Percentiles rank a stretch among this genome's conserved stretches.
phyloP scores from a whole-genome alignment of 2,888 invertebrate genomes.

The Pterobdella sp. region DNA sequence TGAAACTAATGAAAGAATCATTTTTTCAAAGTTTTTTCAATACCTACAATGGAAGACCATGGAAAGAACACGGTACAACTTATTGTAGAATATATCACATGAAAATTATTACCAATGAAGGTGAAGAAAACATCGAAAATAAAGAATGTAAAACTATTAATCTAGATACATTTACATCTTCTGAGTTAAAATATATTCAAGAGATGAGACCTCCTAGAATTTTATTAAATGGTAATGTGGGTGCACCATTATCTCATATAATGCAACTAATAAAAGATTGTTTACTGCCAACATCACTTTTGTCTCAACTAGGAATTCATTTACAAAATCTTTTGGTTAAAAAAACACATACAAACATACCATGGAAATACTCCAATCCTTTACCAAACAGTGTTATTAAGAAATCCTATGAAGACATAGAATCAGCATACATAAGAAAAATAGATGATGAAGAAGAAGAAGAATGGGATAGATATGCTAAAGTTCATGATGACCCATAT shows the following conservation, averaged over 20 bases:
- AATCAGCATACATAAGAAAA: not conserved
- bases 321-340: slow-evolving; percentile 46
- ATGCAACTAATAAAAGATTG: slow-evolving; percentile 53
- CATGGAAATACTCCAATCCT: slow-evolving; percentile 48
- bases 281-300: slow-evolving; percentile 52
- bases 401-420: not conserved
- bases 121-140: not conserved
- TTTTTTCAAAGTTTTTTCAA: not conserved
- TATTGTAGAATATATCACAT: not conserved
- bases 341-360: slow-evolving; percentile 52
- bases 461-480: slow-evolving; percentile 57
- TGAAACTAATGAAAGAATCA: slow-evolving; percentile 10
- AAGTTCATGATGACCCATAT: slow-evolving; percentile 54
- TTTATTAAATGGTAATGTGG: slow-evolving; percentile 57
- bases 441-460: slow-evolving; percentile 53
- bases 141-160: not conserved
- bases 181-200: slow-evolving; percentile 35
- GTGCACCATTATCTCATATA: slow-evolving; percentile 55
- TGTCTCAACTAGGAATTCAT: slow-evolving; percentile 51
- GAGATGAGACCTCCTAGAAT: slow-evolving; percentile 48
- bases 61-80: not conserved
- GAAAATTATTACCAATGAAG: not conserved
- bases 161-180: not conserved
- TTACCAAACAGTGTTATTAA: not conserved
- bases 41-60: not conserved